Evolutionary conservation across 2,888 invertebrate genomes (phyloP), one percentile per base, ranked within the genome.

Genomic region (Calliopum simillimum): DNA sequence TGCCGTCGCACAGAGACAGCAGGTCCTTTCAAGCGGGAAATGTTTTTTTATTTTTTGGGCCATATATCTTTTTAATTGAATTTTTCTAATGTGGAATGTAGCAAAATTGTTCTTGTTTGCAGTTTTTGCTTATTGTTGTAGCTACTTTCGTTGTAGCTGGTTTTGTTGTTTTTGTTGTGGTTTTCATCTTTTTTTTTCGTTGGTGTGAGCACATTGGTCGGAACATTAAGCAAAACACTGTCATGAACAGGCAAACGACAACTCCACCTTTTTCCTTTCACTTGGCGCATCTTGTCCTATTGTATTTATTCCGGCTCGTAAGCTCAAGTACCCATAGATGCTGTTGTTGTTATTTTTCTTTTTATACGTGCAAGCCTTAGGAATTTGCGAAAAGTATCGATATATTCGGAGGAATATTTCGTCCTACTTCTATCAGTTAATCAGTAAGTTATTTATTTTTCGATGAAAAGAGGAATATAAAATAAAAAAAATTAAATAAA

Each of bases 271-370:
- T 14, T 11, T 16, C 4, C 16, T 23, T 55, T 6, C 8, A 5
- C 13, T 21, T 44, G n/a, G 4, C 41, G 33, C 49, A 44, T 19
- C 6, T 12, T n/a, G 21, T 46, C 5, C 16, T 67, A 19, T 67
- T 13, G 59, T 21, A 16, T 46, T 58, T 46, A 46, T 53, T 23
- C 65, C 41, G 25, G 25, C 66, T 66, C 66, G 66, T 58, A 66
- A 66, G 56, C 56, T 56, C 25, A 44, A 49, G 55, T 66, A 12
- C 44, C 43, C 46, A 79, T 78, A 78, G 78, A 78, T 75, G 76
- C 70, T 74, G 62, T 68, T 71, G 71, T 72, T 63, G 69, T 21
- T 46, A 51, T 43, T 53, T 41, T 61, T 41, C 25, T 11, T 58
- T 25, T 14, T 61, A n/a, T 61, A 41, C 44, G 12, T 41, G 43